Conservation (phyloP, 2,797 vertebrate species). For the Callimico goeldii region DNA sequence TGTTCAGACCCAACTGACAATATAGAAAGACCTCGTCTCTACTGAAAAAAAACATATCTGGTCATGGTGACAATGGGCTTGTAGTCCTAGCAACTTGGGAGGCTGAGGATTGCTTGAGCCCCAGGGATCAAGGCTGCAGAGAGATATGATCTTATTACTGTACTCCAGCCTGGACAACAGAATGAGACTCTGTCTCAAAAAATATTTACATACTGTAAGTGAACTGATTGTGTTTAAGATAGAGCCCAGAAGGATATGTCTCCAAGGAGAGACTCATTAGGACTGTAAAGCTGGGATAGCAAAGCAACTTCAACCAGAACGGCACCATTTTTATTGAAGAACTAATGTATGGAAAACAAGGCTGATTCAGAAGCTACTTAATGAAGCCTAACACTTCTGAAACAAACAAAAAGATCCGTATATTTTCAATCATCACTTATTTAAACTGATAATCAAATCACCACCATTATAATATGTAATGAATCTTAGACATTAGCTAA, state of each 20-base stretch:
- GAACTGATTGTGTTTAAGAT: neutral
- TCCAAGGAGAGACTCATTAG: neutral
- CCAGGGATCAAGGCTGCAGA: neutral
- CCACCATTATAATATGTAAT: slow-evolving; percentile 67
- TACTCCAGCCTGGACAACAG: neutral
- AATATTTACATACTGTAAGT: neutral
- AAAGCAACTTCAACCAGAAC: slow-evolving; percentile 71
- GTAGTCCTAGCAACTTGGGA: neutral
- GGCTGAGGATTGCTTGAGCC: neutral
- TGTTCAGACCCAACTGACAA: neutral
- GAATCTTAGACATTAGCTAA: slow-evolving; percentile 75
- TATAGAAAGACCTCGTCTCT: neutral
- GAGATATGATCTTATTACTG: neutral
- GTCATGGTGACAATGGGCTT: neutral
- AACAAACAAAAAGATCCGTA: slow-evolving; percentile 77
- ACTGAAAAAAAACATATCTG: neutral
- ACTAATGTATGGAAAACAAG: slow-evolving; percentile 79
- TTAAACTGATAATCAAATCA: slow-evolving; percentile 73
- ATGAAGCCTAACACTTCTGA: slow-evolving; percentile 75
- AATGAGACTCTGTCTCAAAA: neutral
- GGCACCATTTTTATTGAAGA: slow-evolving; percentile 74
- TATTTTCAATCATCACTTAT: slow-evolving; percentile 70
- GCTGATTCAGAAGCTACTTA: slow-evolving; percentile 80
- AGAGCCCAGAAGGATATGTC: neutral
- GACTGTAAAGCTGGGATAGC: slow-evolving; percentile 52